A percentile compares a stretch with the other conserved stretches of the same genome.
Evolutionary conservation across 2,888 invertebrate genomes (phyloP).

Genomic region (Phytoseiulus persimilis): DNA sequence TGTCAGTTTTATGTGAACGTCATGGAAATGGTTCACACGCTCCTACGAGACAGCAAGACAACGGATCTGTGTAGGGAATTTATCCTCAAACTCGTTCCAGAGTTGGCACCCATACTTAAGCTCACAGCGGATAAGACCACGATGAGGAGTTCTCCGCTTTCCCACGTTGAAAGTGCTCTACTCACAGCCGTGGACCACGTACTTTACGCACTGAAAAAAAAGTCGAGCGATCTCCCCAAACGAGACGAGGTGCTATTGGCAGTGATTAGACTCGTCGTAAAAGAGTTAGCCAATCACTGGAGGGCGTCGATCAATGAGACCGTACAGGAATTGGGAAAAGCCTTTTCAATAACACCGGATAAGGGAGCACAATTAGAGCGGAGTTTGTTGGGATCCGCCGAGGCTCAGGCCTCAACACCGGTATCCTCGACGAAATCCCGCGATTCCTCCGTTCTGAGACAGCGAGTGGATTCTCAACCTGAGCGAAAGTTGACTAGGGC

Average conservation of each 20-base stretch:
- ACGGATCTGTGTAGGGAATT: not conserved
- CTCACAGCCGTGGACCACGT: constrained; percentile 6
- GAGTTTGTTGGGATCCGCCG: too few relatives aligned
- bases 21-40: not conserved
- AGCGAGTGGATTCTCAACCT: not conserved
- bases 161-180: constrained; percentile 6
- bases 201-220: not conserved
- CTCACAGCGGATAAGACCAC: not conserved
- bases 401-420: not conserved
- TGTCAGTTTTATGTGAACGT: constrained; percentile 27
- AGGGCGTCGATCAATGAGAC: not conserved
- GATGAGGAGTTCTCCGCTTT: not conserved
- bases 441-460: not conserved
- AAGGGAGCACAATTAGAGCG: not conserved
- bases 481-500: not conserved
- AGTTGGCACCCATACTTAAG: not conserved
- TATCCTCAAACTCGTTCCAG: not conserved
- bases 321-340: not conserved
- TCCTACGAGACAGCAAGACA: not conserved
- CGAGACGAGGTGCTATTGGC: not conserved
- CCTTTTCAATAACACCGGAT: not conserved
- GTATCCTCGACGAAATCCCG: not conserved
- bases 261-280: not conserved
- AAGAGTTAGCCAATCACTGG: not conserved
- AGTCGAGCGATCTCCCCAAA: not conserved